Evolutionary conservation across 30 jellyfish, hydroid and myxozoan species (phyloP), one percentile per base, ranked within the genome.

Genomic region (Aurelia sp.): DNA sequence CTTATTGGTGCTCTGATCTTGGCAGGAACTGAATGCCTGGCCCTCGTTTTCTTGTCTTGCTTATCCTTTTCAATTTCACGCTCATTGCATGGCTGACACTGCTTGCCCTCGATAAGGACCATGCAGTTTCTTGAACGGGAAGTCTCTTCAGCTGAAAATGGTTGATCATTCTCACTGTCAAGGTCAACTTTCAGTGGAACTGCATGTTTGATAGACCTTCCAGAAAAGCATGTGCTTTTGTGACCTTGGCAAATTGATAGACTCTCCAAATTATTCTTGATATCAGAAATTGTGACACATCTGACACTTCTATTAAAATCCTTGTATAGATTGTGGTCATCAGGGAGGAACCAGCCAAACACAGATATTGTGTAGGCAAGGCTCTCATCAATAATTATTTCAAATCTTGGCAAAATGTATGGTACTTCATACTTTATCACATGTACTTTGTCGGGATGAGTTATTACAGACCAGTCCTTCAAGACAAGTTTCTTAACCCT

Each of bases 261-360:
- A 13, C 1, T 16, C 33, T 63, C 21, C 21, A 66, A 22, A 15
- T 66, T 22, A 20, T 15, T 37, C 85, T 41, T 16, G 35, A 82
- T 84, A 59, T 82, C 78, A 16, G 48, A 37, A 11, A 70, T 35
- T n/a, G 19, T 70, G 31, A 50, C 48, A 21, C 71, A 68, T 51
- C 75, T 44, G 13, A 67, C 76, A 7, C 87, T 35, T 47, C 91
- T 47, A 1, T 47, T n/a, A 67, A 48, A 11, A 27, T 9, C 57
- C 27, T 12, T 16, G 62, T 65, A 79, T 9, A 76, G 15, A 52
- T 1, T 30, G 31, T 76, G 87, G 59, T n/a, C 62, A 18, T 76
- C 87, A 52, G 87, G 87, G 16, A 76, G 57, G 12, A 17, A 22
- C 53, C 59, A 53, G 12, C 81, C 87, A 76, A 16, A 76, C 16